These are phyloP conservation scores for Phymastichus coffea DNA, from an alignment of 1,140 invertebrate genomes.

Conservation along the genomic window DNA sequence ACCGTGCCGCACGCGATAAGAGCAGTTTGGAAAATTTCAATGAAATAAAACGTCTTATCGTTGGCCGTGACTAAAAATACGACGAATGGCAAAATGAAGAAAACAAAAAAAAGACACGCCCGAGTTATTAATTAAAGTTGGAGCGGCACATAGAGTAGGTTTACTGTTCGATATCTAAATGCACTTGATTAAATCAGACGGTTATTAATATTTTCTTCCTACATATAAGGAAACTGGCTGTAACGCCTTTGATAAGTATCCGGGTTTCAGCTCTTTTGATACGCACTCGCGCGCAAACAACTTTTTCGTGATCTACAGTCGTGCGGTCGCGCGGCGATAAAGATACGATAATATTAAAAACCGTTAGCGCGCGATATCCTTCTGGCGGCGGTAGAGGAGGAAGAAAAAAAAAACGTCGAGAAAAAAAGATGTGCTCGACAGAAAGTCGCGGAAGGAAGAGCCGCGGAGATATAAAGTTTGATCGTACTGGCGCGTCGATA, in stretches of 20 bases:
- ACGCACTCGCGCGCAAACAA: slow-evolving; percentile 28
- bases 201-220: slow-evolving; percentile 4
- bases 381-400: neutral
- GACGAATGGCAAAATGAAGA: too few relatives aligned
- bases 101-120: too few relatives aligned
- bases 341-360: too few relatives aligned
- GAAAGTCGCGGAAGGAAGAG: slow-evolving; percentile 10
- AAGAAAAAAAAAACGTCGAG: too few relatives aligned
- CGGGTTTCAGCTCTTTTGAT: neutral
- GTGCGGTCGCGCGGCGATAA: neutral
- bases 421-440: slow-evolving; percentile 9
- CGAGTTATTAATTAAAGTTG: too few relatives aligned
- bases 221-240: neutral
- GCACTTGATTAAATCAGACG: neutral
- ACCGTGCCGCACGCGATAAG: too few relatives aligned
- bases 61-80: too few relatives aligned
- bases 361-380: too few relatives aligned
- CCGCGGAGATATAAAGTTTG: neutral
- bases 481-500: slow-evolving; percentile 8
- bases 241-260: neutral
- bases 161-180: neutral
- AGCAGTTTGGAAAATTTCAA: too few relatives aligned
- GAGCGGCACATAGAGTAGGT: neutral
- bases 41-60: too few relatives aligned
- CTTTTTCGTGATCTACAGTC: slow-evolving; percentile 30